Conservation (phyloP, 2,888 invertebrate species). For the Netelia inedita region DNA sequence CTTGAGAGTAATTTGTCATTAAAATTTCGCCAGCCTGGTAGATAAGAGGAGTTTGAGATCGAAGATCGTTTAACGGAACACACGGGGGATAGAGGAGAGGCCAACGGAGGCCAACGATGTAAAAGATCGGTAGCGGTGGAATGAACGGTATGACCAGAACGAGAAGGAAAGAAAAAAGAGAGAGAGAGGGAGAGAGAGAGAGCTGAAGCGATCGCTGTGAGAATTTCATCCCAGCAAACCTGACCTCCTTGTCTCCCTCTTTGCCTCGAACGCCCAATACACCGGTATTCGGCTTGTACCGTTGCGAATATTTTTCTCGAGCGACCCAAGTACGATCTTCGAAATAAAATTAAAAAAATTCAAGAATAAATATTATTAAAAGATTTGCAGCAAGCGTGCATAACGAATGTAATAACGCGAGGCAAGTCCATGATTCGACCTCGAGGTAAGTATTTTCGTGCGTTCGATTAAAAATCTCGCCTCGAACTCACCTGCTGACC, state of each 20-base stretch:
- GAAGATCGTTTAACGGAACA: too few relatives aligned
- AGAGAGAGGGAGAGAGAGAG: conserved; percentile 6
- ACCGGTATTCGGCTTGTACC: conserved; percentile 11
- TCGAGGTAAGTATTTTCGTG: background rate
- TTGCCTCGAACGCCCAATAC: background rate
- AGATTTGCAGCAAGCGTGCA: background rate
- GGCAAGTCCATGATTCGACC: background rate
- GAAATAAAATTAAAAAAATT: too few relatives aligned
- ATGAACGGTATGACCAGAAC: conserved; percentile 8
- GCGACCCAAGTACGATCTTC: background rate
- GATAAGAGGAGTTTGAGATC: too few relatives aligned
- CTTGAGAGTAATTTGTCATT: too few relatives aligned
- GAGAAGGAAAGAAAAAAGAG: conserved; percentile 7
- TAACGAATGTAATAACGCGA: too few relatives aligned
- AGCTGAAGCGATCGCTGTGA: background rate
- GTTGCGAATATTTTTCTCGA: conserved; percentile 7
- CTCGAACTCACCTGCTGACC: too few relatives aligned
- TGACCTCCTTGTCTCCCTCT: conserved; percentile 8
- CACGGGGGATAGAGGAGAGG: background rate
- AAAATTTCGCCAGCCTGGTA: too few relatives aligned
- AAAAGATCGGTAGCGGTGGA: conserved; percentile 9
- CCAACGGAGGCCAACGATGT: background rate
- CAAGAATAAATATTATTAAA: background rate
- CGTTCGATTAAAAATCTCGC: too few relatives aligned
- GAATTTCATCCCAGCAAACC: background rate